A percentile compares a stretch with the other conserved stretches of the same genome.
These are phyloP conservation scores for Hetaerina titia DNA, from an alignment of 2,888 invertebrate genomes.

Conservation along the genomic window DNA sequence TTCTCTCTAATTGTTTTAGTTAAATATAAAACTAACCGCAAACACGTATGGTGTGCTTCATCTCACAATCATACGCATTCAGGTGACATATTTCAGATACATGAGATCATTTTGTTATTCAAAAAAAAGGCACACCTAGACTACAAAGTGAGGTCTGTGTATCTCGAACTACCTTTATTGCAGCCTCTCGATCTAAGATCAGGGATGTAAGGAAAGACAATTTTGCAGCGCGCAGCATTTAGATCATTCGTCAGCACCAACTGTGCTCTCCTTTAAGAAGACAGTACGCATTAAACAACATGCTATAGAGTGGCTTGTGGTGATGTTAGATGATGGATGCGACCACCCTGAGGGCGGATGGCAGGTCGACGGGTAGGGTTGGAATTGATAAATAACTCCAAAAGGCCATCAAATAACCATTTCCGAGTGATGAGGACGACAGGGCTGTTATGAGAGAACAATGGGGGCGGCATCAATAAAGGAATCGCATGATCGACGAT, in stretches of 20 bases:
- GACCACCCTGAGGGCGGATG: background rate
- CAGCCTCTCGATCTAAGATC: no score
- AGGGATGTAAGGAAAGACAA: no score
- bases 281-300: background rate
- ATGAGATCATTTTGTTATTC: no score
- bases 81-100: no score
- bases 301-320: background rate
- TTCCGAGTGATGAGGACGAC: background rate
- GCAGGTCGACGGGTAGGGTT: background rate
- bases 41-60: no score
- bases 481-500: conserved; percentile 16
- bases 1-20: no score
- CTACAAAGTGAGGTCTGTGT: no score
- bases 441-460: background rate
- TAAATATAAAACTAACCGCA: no score
- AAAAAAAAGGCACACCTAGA: no score
- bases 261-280: background rate
- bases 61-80: no score
- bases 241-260: background rate
- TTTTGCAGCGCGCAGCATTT: no score
- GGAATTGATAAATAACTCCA: conserved; percentile 39
- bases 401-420: background rate
- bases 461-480: background rate
- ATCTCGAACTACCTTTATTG: no score
- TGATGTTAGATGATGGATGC: conserved; percentile 32